These are phyloP conservation scores for Colletes gigas DNA, from an alignment of 1,140 invertebrate genomes.

Conservation along the genomic window DNA sequence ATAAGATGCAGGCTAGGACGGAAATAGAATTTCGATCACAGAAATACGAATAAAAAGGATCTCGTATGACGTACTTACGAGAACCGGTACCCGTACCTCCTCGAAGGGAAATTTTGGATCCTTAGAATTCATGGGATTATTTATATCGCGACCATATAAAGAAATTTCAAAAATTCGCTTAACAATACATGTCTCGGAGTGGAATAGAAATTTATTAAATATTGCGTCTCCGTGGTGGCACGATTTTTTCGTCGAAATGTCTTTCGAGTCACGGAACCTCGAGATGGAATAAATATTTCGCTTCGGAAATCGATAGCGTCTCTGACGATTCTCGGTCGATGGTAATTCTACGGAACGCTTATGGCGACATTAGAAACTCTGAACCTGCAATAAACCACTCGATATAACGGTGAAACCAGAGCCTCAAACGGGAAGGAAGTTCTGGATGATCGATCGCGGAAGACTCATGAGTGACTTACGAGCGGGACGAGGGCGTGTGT, in stretches of 20 bases:
- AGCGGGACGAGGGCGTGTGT: not conserved
- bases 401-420: slow-evolving; percentile 6
- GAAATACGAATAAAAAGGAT: slow-evolving; percentile 19
- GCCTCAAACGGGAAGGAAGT: slow-evolving; percentile 17
- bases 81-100: not conserved
- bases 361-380: not conserved
- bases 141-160: no score
- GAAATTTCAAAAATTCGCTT: no score
- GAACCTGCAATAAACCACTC: slow-evolving; percentile 8
- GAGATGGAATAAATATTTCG: no score
- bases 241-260: no score
- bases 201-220: no score
- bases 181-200: no score
- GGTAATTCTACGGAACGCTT: slow-evolving; percentile 11
- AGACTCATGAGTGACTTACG: slow-evolving; percentile 20
- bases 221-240: no score
- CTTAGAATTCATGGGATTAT: no score
- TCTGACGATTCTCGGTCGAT: not conserved
- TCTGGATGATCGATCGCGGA: slow-evolving; percentile 41
- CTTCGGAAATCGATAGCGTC: no score
- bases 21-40: slow-evolving; percentile 37
- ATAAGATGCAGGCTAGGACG: slow-evolving; percentile 21
- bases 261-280: no score
- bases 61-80: not conserved
- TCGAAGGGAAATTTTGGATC: not conserved